These are phyloP conservation scores for Drosophila heteroneura DNA, from an alignment of 2,888 invertebrate species.

Conservation along the genomic window DNA sequence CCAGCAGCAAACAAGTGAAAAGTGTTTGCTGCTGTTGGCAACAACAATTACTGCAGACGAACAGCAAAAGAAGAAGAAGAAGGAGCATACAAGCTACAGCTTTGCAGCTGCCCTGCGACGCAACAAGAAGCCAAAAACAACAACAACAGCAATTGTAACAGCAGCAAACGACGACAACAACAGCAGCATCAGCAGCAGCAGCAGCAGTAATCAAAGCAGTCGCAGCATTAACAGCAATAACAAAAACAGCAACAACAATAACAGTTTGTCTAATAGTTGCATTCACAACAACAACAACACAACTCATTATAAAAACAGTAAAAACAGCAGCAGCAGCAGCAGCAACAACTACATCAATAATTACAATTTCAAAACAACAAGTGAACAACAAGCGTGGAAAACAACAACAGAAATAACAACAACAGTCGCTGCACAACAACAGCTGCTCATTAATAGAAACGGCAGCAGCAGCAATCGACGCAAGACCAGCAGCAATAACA, in stretches of 20 bases:
- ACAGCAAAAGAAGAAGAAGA: slow-evolving; percentile 64
- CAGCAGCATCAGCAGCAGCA: slow-evolving; percentile 54
- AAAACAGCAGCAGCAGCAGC: slow-evolving; percentile 51
- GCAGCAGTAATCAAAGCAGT: slow-evolving; percentile 68
- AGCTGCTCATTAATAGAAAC: slow-evolving; percentile 57
- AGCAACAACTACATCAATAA: slow-evolving; percentile 66
- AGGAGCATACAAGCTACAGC: slow-evolving; percentile 69
- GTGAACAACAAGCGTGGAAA: slow-evolving; percentile 66
- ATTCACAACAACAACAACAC: slow-evolving; percentile 67
- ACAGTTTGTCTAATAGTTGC: slow-evolving; percentile 72
- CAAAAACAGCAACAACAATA: slow-evolving; percentile 40
- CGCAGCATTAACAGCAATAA: slow-evolving; percentile 51
- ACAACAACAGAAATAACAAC: slow-evolving; percentile 46
- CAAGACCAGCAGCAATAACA: slow-evolving; percentile 42
- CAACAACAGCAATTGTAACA: slow-evolving; percentile 26
- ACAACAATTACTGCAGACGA: slow-evolving; percentile 44
- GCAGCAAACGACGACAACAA: slow-evolving; percentile 24
- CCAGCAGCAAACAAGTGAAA: slow-evolving; percentile 55
- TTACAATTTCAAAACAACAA: slow-evolving; percentile 77
- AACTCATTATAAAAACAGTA: slow-evolving; percentile 77
- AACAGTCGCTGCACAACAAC: slow-evolving; percentile 28
- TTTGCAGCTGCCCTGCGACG: slow-evolving; percentile 76
- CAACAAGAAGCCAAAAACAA: slow-evolving; percentile 76
- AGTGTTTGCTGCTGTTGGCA: slow-evolving; percentile 61
- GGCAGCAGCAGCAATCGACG: slow-evolving; percentile 22